These are phyloP conservation scores for Orthosia incerta DNA, from an alignment of 2,888 invertebrate genomes.

Conservation along the genomic window DNA sequence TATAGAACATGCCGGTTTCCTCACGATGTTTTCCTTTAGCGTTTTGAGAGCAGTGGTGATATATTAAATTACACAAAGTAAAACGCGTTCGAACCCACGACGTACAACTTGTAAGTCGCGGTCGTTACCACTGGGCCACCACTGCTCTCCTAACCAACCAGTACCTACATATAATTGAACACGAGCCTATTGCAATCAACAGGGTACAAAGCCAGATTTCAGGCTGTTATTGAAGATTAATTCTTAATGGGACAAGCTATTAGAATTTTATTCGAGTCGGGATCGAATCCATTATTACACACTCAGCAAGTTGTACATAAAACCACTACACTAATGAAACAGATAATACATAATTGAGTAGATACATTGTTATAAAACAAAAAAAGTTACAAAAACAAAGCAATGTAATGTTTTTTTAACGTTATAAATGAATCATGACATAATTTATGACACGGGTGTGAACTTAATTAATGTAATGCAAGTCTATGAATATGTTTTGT, in stretches of 20 bases:
- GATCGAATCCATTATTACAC: not conserved
- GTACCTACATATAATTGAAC: too few relatives aligned
- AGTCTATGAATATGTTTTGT: constrained; percentile 45
- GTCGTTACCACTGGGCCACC: too few relatives aligned
- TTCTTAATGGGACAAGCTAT: not conserved
- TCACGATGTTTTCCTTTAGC: too few relatives aligned
- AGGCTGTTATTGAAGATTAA: too few relatives aligned
- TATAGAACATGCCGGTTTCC: too few relatives aligned
- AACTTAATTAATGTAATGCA: constrained; percentile 66
- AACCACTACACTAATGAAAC: not conserved
- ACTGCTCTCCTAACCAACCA: too few relatives aligned
- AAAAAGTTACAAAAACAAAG: constrained; percentile 7
- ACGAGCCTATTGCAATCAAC: too few relatives aligned
- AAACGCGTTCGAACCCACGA: too few relatives aligned
- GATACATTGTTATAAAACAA: not conserved
- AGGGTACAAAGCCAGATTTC: too few relatives aligned
- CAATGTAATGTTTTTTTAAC: constrained; percentile 21
- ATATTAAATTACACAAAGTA: too few relatives aligned
- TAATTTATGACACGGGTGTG: constrained; percentile 58
- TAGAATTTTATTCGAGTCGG: not conserved
- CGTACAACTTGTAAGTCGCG: too few relatives aligned
- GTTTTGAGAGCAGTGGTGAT: too few relatives aligned
- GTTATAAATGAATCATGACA: constrained; percentile 46
- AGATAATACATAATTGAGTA: not conserved
- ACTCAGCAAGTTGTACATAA: not conserved